Evolutionary conservation across 2,888 invertebrate genomes (phyloP).

Genomic region (Graphium colonna): DNA sequence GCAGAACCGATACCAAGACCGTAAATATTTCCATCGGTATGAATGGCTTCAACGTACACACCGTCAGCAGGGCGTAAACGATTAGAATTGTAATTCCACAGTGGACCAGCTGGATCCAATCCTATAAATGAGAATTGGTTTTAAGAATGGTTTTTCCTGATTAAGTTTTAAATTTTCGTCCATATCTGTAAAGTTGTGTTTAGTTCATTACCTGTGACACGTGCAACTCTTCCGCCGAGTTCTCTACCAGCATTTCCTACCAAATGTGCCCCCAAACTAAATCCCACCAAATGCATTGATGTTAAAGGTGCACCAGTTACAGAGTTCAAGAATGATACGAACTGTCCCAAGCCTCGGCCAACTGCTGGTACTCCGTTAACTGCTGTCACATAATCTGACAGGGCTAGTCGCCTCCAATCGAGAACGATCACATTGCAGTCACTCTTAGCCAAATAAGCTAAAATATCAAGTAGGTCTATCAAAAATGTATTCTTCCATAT

Average conservation of each 20-base stretch:
- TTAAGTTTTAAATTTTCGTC: too few relatives aligned
- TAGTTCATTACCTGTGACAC: constrained; percentile 52
- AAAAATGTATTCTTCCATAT: too few relatives aligned
- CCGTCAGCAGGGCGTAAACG: constrained; percentile 50
- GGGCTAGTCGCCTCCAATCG: constrained; percentile 59
- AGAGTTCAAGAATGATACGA: constrained; percentile 50
- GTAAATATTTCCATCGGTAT: constrained; percentile 66
- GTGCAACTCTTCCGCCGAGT: constrained; percentile 50
- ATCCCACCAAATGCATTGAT: constrained; percentile 64
- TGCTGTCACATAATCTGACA: constrained; percentile 49
- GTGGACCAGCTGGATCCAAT: constrained; percentile 58
- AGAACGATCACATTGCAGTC: constrained; percentile 61
- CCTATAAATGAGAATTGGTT: constrained; percentile 31
- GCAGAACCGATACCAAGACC: constrained; percentile 69
- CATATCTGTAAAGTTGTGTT: neutral
- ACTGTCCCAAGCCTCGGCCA: constrained; percentile 60
- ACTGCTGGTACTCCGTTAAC: constrained; percentile 52
- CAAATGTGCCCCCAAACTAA: constrained; percentile 71
- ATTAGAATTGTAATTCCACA: constrained; percentile 43
- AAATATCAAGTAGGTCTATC: constrained; percentile 22
- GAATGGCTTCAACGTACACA: constrained; percentile 55
- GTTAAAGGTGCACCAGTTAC: constrained; percentile 45
- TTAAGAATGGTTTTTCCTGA: too few relatives aligned
- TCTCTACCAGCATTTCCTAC: constrained; percentile 62
- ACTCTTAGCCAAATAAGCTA: constrained; percentile 46